Conservation (phyloP, 2,113 vertebrate species). For the Nothoprocta perdicaria region DNA sequence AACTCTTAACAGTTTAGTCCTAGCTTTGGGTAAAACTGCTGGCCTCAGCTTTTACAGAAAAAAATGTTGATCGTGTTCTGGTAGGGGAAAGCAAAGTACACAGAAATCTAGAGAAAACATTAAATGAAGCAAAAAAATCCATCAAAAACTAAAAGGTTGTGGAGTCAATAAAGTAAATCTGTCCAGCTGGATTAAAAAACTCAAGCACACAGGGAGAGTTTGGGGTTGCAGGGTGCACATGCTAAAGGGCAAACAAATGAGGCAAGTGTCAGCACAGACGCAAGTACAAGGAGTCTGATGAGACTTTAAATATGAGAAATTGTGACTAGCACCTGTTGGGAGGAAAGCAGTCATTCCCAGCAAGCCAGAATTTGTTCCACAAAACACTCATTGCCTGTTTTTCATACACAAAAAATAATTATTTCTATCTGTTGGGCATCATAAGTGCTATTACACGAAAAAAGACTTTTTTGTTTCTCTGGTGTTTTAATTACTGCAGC, state of each 20-base stretch:
- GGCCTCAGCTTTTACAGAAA: background rate
- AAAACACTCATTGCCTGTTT: background rate
- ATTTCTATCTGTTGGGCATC: slow-evolving; percentile 39
- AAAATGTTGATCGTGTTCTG: background rate
- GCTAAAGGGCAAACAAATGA: background rate
- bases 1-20: background rate
- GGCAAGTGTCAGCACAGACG: background rate
- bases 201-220: background rate
- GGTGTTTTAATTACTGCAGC: slow-evolving; percentile 68
- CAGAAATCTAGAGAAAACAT: background rate
- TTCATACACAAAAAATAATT: slow-evolving; percentile 38
- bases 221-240: background rate
- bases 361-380: background rate
- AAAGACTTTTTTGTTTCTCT: slow-evolving; percentile 46
- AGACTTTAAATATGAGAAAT: background rate
- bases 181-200: background rate
- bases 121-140: background rate
- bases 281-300: background rate
- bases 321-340: background rate
- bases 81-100: background rate
- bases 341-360: background rate
- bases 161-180: background rate
- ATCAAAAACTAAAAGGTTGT: background rate
- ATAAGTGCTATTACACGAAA: slow-evolving; percentile 23
- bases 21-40: background rate